Conservation (phyloP, 1,140 invertebrate genomes). For the Steinernema feltiae region DNA sequence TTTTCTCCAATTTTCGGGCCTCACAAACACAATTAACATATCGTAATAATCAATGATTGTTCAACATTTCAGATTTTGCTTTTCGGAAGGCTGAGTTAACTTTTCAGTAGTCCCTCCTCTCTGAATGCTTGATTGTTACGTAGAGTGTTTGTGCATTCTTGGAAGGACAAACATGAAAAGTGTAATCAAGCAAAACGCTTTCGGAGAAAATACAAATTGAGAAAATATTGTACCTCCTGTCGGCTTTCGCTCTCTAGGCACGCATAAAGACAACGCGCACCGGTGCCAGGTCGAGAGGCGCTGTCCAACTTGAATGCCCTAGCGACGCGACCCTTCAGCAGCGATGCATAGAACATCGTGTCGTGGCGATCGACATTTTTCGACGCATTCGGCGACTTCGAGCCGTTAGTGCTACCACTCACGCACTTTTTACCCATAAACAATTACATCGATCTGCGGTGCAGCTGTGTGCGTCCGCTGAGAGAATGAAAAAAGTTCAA, state of each 20-base stretch:
- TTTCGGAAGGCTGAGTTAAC: too few species aligned
- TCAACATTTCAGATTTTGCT: too few species aligned
- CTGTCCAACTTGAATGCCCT: slow-evolving; percentile 1
- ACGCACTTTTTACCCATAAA: slow-evolving; percentile 11
- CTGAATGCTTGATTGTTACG: too few species aligned
- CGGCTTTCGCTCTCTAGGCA: background rate
- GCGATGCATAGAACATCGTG: background rate
- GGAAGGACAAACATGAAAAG: too few species aligned
- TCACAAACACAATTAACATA: too few species aligned
- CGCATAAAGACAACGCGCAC: background rate
- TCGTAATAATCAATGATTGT: too few species aligned
- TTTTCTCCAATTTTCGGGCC: too few species aligned
- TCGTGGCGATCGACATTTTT: slow-evolving; percentile 9
- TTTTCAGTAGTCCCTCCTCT: too few species aligned
- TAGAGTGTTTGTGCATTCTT: too few species aligned
- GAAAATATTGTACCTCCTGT: background rate
- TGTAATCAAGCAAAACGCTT: too few species aligned
- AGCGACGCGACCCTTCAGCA: slow-evolving; percentile 1
- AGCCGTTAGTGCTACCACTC: slow-evolving; percentile 5
- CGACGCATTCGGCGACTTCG: background rate
- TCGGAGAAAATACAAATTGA: background rate
- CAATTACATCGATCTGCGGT: slow-evolving; percentile 12
- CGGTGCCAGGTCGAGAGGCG: background rate
- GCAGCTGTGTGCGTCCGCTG: background rate
- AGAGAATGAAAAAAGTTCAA: background rate